Base-by-base conservation (phyloP, 2,797 vertebrate species). In the Poeciliopsis paucimaculata region DNA sequence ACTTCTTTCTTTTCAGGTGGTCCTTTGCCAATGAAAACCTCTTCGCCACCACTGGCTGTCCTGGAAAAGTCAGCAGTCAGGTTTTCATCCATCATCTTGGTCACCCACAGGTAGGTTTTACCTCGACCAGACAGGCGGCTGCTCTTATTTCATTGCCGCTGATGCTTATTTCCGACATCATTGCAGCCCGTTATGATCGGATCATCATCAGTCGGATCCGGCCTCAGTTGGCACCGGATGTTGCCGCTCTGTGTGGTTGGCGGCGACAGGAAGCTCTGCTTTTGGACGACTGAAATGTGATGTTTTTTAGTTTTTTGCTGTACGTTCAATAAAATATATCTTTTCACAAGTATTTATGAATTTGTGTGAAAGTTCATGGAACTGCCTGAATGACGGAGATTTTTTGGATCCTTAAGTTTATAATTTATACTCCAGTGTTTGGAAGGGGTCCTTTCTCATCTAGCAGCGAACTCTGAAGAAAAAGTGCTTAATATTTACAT, bases 271-370 rank as follows among this genome's bases (percentile, higher is more conserved):
- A 99, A 98, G 88, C 96, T 99, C 71, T 96, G 95, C 72, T 99
- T 99, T 84, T 99, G 98, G 98, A 94, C 98, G 94, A 99, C 98
- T 4, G 98, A 99, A 94, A 97, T 98, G 96, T 99, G 70, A 75
- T 74, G 51, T 87, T 51, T 51, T 13, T 4, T 15, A 2, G 1
- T 47, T 49, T 79, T 43, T 64, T 12, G 39, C 84, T 87, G 6
- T 62, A 80, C 78, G 74, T 87, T 82, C 82, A 95, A 93, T 95
- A 95, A 95, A 96, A 73, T 90, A 79, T 90, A 80, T 90, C 90
- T 91, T 92, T 93, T 76, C 28, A 81, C 80, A 88, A 78, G 91
- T 88, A 10, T 75, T 55, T 41, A 72, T 8, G n/a, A 80, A 66
- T 90, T 76, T 86, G 57, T 77, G 4, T 82, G 75, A 73, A 75